phyloP scores from a whole-genome alignment of 2,797 vertebrate species.

The Argentina silus region DNA sequence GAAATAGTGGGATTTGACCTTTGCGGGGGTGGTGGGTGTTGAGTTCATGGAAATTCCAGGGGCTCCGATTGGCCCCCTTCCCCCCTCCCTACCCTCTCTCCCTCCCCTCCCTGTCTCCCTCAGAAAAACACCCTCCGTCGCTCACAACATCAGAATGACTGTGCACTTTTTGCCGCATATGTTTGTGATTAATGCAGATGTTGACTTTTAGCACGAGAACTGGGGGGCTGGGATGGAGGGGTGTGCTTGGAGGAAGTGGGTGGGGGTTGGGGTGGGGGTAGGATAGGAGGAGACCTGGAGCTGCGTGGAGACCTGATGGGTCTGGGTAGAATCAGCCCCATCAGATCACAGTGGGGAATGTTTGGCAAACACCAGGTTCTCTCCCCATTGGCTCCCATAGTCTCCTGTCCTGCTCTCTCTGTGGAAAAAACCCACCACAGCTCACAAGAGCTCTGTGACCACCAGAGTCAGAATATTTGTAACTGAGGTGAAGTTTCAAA shows the following conservation, averaged over 20 bases:
- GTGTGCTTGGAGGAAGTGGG: background rate
- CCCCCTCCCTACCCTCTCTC: background rate
- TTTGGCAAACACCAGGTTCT: background rate
- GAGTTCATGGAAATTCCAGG: constrained; percentile 38
- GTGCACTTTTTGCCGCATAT: constrained; percentile 71
- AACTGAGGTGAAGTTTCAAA: constrained; percentile 7
- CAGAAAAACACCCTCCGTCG: background rate
- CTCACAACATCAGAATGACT: constrained; percentile 67
- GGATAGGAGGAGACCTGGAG: background rate
- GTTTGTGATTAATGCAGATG: constrained; percentile 64
- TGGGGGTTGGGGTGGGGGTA: background rate
- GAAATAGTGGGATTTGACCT: background rate
- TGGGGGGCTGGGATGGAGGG: constrained; percentile 3
- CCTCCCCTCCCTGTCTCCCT: constrained; percentile 1
- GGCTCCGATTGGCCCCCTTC: background rate
- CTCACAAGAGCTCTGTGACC: background rate
- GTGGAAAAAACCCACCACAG: constrained; percentile 6
- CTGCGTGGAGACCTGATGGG: constrained; percentile 15
- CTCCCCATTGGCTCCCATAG: background rate
- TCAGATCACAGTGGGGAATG: background rate
- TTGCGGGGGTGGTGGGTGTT: constrained; percentile 5
- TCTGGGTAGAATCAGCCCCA: constrained; percentile 7
- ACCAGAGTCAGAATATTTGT: constrained; percentile 15
- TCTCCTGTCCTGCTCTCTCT: background rate
- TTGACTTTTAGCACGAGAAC: constrained; percentile 15